These are phyloP conservation scores for Xanthorhoe spadicearia DNA, from an alignment of 2,888 invertebrate species.

Conservation along the genomic window DNA sequence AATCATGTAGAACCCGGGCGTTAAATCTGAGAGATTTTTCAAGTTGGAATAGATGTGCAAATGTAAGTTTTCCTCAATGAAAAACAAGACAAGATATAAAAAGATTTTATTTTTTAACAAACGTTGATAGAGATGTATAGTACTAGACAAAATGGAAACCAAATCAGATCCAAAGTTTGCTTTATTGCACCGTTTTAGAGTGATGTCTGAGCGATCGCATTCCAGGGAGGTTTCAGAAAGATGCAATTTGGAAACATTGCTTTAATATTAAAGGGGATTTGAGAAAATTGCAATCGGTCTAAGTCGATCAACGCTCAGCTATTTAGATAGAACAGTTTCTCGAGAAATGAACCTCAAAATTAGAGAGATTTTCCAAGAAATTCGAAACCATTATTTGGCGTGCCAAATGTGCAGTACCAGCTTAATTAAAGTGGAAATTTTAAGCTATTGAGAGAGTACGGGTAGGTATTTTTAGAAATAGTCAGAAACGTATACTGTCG, in stretches of 20 bases:
- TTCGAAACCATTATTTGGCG: not conserved
- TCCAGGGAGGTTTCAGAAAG: conserved; percentile 39
- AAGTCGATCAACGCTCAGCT: conserved; percentile 28
- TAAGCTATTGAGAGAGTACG: not conserved
- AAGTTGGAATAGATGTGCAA: not conserved
- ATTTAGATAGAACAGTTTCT: conserved; percentile 15
- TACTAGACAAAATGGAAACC: conserved; percentile 25
- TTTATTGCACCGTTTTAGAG: conserved; percentile 37
- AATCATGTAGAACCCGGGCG: not conserved
- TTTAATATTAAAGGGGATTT: conserved; percentile 48
- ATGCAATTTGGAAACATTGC: conserved; percentile 50
- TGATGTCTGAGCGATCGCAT: conserved; percentile 39
- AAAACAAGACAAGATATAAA: conserved; percentile 3
- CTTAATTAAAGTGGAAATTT: not conserved
- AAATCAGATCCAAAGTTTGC: conserved; percentile 32
- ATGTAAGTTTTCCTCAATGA: not conserved
- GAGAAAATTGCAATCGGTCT: conserved; percentile 45
- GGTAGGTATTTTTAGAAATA: not conserved
- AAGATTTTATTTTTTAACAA: conserved; percentile 16
- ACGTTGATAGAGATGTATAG: conserved; percentile 16
- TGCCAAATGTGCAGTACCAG: not conserved
- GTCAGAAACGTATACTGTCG: not conserved
- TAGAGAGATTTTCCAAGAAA: conserved; percentile 1
- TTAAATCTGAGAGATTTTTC: not conserved
- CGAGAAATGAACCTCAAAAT: conserved; percentile 12